Conservation (phyloP, 1,140 invertebrate genomes). For the Heliothis subflexa region DNA sequence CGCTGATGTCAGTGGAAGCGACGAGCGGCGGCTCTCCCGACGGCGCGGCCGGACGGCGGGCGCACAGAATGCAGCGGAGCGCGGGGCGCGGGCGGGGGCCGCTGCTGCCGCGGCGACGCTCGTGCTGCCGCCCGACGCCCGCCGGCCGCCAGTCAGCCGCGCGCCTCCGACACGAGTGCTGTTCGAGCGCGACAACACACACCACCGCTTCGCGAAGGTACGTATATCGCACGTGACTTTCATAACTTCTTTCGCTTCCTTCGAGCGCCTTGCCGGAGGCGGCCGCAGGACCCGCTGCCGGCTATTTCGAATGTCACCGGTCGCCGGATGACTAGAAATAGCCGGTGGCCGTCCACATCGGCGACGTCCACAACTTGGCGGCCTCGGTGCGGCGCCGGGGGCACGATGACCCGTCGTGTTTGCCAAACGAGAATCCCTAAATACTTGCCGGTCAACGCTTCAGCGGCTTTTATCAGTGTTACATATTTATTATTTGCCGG, state of each 20-base stretch:
- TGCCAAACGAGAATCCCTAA: constrained; percentile 77
- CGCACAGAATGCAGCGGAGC: constrained; percentile 75
- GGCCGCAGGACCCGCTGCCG: constrained; percentile 29
- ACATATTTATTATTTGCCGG: constrained; percentile 86
- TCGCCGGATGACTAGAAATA: constrained; percentile 63
- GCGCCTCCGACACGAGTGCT: constrained; percentile 79
- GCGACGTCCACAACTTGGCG: constrained; percentile 50
- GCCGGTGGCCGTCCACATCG: constrained; percentile 57
- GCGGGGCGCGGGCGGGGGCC: constrained; percentile 73
- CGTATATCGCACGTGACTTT: constrained; percentile 74
- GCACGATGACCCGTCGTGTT: constrained; percentile 70
- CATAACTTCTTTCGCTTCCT: constrained; percentile 55
- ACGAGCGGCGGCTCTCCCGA: constrained; percentile 68
- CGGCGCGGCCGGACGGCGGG: constrained; percentile 66
- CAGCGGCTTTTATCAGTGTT: constrained; percentile 84
- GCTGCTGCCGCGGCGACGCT: constrained; percentile 75
- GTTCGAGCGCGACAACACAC: constrained; percentile 63
- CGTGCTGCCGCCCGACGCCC: constrained; percentile 72
- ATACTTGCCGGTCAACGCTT: constrained; percentile 83
- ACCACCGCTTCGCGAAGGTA: constrained; percentile 73
- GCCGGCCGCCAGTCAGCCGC: constrained; percentile 78
- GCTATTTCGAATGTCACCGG: constrained; percentile 43
- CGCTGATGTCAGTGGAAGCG: constrained; percentile 67
- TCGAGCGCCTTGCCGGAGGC: constrained; percentile 11
- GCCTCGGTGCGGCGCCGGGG: constrained; percentile 55